Base-by-base conservation (phyloP, 2,113 vertebrate genomes). In the Oryctolagus cuniculus region DNA sequence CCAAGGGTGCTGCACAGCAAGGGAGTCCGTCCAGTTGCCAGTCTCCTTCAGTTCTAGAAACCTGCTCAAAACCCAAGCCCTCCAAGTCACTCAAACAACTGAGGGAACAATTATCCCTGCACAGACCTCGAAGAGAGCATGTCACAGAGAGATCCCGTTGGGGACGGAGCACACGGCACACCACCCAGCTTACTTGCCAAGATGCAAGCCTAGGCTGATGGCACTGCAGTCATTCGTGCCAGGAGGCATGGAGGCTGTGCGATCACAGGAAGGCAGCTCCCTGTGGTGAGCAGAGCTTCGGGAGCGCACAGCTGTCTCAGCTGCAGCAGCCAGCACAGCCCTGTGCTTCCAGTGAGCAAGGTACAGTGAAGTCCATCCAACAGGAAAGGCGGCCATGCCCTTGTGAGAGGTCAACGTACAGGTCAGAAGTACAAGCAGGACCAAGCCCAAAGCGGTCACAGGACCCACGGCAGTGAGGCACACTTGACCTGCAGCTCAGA, bases 1-100 rank as follows among this genome's bases (percentile, higher is more conserved):
- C 72, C 58, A 80, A 44, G 38, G 89, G 58, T 34, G 5, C 63
- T 73, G 64, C 1, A 10, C 92, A 74, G 80, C 64, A 63, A 7
- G 75, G 67, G 63, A 10, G 16, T 25, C 34, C 15, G 5, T 66
- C 51, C 77, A 72, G 73, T 61, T 63, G 75, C 51, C 90, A 89
- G 85, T 22, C 44, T 80, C 44, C 70, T 64, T 89, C 86, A 95
- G 66, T 91, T 93, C 87, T 70, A n/a, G 24, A n/a, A 83, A 91
- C 74, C 84, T 89, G 22, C 55, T 70, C 61, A 93, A 91, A 87
- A 24, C 34, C 22, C 73, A 94, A 92, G 75, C 31, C 72, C 70
- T 81, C 63, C 85, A 74, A 79, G 80, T 75, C 10, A 21, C 51
- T 64, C 58, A 61, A 87, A 85, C 72, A 90, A 58, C 44, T 17